Evolutionary conservation across 2,113 vertebrate genomes (phyloP).

Genomic region (Todiramphus saurophagus): DNA sequence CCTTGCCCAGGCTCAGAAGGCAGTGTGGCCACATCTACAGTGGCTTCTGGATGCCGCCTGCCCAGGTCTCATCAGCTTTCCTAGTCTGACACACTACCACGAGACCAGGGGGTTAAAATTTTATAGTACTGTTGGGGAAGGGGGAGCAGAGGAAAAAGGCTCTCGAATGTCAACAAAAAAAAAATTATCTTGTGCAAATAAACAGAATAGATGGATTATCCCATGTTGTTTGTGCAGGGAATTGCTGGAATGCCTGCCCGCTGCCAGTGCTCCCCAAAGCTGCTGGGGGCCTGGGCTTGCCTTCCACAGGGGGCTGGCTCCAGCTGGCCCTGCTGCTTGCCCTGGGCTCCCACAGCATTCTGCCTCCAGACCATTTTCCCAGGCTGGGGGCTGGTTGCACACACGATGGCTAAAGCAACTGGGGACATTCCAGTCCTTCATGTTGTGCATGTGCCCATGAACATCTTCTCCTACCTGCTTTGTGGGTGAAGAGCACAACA

Average conservation of each 20-base stretch:
- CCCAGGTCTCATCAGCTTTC: background rate
- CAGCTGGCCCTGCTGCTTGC: background rate
- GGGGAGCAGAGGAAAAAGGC: background rate
- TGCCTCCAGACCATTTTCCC: background rate
- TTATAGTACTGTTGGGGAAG: background rate
- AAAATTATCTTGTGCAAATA: conserved; percentile 40
- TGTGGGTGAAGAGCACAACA: background rate
- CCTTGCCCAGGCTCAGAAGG: background rate
- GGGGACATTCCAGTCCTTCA: background rate
- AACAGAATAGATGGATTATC: conserved; percentile 25
- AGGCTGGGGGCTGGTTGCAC: background rate
- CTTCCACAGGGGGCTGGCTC: background rate
- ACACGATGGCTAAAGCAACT: accelerated
- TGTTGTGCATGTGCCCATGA: accelerated
- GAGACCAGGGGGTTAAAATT: background rate
- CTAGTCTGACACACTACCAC: accelerated
- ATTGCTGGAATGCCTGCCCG: background rate
- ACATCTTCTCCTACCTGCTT: background rate
- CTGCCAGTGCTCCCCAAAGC: accelerated
- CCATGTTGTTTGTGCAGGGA: background rate
- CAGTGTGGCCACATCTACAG: accelerated
- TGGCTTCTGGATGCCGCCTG: background rate
- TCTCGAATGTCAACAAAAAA: conserved; percentile 36
- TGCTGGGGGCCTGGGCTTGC: background rate
- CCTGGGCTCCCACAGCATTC: accelerated